Base-by-base conservation (phyloP, 1,140 invertebrate genomes). In the Anadara kagoshimensis region DNA sequence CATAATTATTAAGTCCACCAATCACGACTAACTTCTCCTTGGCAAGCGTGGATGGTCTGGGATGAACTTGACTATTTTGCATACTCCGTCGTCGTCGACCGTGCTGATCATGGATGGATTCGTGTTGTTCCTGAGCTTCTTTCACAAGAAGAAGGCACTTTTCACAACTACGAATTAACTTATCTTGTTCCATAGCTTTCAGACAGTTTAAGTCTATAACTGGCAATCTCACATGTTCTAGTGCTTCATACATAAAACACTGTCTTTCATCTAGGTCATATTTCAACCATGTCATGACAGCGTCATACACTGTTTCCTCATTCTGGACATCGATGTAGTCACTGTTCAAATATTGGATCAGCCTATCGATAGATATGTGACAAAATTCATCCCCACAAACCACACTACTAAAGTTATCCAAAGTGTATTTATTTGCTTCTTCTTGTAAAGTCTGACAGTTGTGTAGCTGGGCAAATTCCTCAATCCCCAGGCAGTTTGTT, bases 401-500 rank as follows among this genome's bases (percentile, higher is more conserved):
- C 66, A 90, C 78, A 74, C 58, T 56, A 68, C 82, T 78, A 63
- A 90, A 90, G 75, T 90, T 88, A 63, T 90, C 88, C 24, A 89
- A 61, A n/a, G 81, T 81, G 81, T 76, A 88, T 64, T 86, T 76
- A 62, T 81, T 74, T 16, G 87, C 82, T 57, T 83, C 79, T n/a
- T 84, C 75, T 61, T 85, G 81, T 11, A 91, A 76, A 53, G 83
- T 77, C 57, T 85, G 76, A 74, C 87, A 87, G 12, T 82, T 81
- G 80, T 90, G 87, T 29, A 89, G 69, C 18, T 84, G 81, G 69
- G 90, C 90, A 74, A 88, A 88, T 41, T 83, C 73, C 64, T 90
- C 84, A 54, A 90, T 90, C 18, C 87, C 86, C 45, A 91, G 75
- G 75, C 89, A 90, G 69, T 89, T 91, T 41, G 85, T 85, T n/a